phyloP scores from a whole-genome alignment of 2,797 vertebrate genomes.

The Lepus townsendii region DNA sequence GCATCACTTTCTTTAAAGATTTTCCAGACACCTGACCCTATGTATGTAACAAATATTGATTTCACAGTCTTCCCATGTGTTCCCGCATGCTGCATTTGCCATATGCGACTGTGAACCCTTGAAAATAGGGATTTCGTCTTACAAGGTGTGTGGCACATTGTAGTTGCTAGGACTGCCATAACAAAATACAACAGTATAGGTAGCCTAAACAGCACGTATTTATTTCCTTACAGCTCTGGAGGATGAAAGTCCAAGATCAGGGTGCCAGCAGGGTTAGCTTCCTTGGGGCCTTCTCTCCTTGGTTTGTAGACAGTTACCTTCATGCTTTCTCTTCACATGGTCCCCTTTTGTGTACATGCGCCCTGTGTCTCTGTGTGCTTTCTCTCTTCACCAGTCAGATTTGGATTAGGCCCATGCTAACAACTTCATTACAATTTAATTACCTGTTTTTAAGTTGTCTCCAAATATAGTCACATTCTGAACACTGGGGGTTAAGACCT shows the following conservation, averaged over 20 bases:
- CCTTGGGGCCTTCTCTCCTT: not conserved
- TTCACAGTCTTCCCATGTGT: fast-evolving
- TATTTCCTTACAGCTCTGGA: not conserved
- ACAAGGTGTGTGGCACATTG: fast-evolving
- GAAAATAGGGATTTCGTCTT: no score
- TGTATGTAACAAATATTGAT: fast-evolving
- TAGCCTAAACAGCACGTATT: not conserved
- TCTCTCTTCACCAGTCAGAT: not conserved
- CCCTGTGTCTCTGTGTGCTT: not conserved
- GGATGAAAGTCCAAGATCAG: not conserved
- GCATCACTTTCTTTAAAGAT: not conserved
- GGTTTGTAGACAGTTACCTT: not conserved
- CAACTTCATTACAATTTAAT: not conserved
- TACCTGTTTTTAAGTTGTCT: not conserved
- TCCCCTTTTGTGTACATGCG: not conserved
- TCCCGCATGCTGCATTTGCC: not conserved
- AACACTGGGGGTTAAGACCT: not conserved
- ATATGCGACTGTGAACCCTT: no score
- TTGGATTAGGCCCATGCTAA: not conserved
- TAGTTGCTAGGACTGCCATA: not conserved
- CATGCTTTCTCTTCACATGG: not conserved
- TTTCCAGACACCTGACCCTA: not conserved
- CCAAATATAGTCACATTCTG: not conserved
- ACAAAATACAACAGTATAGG: not conserved
- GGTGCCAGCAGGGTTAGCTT: not conserved